Base-by-base conservation (phyloP, 2,888 invertebrate genomes). In the Rhagium mordax region DNA sequence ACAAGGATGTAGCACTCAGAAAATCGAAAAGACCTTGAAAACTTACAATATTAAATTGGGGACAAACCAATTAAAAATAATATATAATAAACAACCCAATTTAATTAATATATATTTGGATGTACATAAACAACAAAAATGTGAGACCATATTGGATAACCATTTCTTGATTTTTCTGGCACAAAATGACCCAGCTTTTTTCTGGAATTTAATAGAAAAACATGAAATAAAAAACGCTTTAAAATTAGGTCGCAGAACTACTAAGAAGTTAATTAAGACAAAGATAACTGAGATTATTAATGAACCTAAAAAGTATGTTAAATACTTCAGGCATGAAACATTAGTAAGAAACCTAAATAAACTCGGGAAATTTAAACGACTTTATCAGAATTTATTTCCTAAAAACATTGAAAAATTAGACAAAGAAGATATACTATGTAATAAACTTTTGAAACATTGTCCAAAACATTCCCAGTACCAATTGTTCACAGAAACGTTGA, bases 241-340 rank as follows among this genome's bases (percentile, higher is more conserved):
- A n/a, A 64, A 51, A 64, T 29, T 64, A 18, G 64, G 64, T 13
- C 64, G 64, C 16, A 64, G 64, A 49, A 64, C 49, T 29, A 64
- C 64, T 1, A 64, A 64, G 51, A 49, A 51, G 15, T 15, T 51
- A 13, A 27, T 64, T 10, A n/a, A 8, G 15, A 6, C 16, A 64
- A 64, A 64, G 6, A 49, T 5, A 27, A 6, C 27, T 8, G 64
- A 64, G 10, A 51, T 64, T 13, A n/a, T 64, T 15, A 49, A 8
- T 2, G 29, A 49, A 20, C 64, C 64, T 4, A 20, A 49, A 2
- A 64, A 64, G n/a, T 64, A 51, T 18, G 8, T 64, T 27, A 49
- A 29, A 51, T 49, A 64, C 16, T 27, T 64, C 7, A 24, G 49
- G 15, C 49, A 27, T 4, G 64, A 64, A 29, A 51, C 64, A 18